Evolutionary conservation across 2,113 vertebrate genomes (phyloP), one percentile per base, ranked within the genome.

Genomic region (Larimichthys polyactis): DNA sequence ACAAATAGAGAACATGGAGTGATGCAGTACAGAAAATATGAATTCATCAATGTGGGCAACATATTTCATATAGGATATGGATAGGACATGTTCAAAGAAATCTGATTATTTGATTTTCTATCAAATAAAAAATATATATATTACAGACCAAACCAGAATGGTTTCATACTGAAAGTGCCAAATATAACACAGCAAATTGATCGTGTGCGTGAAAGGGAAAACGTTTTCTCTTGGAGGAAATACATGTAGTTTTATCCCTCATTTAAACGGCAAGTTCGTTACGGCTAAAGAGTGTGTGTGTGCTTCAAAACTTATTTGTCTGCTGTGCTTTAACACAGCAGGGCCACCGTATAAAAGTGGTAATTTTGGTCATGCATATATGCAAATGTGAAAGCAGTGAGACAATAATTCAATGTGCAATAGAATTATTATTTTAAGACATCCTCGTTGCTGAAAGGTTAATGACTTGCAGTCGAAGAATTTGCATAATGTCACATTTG

Each of bases 361-460:
- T 19, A 76, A 44, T 40, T n/a, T 51, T 58, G 6, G 16, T 22
- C 20, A 64, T 40, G 48, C 17, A 57, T 68, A 17, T 3, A 36
- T 72, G 46, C 36, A 67, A 72, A 78, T 57, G 29, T 32, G 36
- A 68, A 54, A 46, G 48, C 11, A 19, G 51, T 11, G 43, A 10
- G 40, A 70, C 6, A 11, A 10, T 44, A 70, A 70, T 80, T 48
- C 32, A 49, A 22, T 73, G n/a, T 49, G 2, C 3, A n/a, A 44
- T 43, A 17, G 27, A 59, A 71, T 58, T 27, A 60, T 70, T 32
- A 40, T 55, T 62, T 22, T n/a, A 27, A 43, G 54, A 67, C 16
- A 52, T 52, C 24, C 19, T 63, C 44, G 62, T 52, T 48, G 29
- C 32, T n/a, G 16, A 79, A 75, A 75, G 79, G 65, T 82, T 75